Evolutionary conservation across 2,888 invertebrate genomes (phyloP).

Genomic region (Metopia argyrocephala): DNA sequence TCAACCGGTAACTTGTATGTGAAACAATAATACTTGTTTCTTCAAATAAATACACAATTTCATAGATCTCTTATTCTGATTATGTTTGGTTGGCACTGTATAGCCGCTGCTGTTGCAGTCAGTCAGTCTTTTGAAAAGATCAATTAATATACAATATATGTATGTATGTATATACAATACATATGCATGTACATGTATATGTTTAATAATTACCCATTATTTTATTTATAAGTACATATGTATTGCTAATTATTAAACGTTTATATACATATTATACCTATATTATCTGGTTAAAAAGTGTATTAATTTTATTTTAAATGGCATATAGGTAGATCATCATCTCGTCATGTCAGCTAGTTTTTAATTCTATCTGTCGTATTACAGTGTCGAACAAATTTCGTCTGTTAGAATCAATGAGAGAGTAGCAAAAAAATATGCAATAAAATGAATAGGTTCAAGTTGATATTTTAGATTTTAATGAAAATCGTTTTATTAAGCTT

Average conservation of each 20-base stretch:
- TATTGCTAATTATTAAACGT: constrained; percentile 31
- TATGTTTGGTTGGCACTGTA: neutral
- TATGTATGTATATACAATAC: neutral
- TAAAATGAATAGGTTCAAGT: too few species aligned
- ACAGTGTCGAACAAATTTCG: constrained; percentile 26
- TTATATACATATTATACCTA: too few species aligned
- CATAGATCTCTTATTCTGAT: neutral
- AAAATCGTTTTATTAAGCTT: too few species aligned
- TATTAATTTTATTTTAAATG: constrained; percentile 41
- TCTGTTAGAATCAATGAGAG: neutral
- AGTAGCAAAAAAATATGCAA: too few species aligned
- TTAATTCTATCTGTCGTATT: constrained; percentile 18
- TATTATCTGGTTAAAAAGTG: constrained; percentile 44
- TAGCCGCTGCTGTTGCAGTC: neutral
- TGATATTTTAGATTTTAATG: too few species aligned
- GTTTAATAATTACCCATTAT: neutral
- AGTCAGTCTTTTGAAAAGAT: constrained; percentile 24
- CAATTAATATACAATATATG: constrained; percentile 48
- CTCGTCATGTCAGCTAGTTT: constrained; percentile 11
- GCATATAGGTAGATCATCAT: constrained; percentile 10
- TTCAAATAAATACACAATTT: constrained; percentile 48
- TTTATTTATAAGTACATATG: neutral
- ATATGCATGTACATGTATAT: neutral
- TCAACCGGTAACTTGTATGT: constrained; percentile 43
- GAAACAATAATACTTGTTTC: constrained; percentile 50